phyloP scores from a whole-genome alignment of 1,140 invertebrate species.

The Bilobella aurantiaca region DNA sequence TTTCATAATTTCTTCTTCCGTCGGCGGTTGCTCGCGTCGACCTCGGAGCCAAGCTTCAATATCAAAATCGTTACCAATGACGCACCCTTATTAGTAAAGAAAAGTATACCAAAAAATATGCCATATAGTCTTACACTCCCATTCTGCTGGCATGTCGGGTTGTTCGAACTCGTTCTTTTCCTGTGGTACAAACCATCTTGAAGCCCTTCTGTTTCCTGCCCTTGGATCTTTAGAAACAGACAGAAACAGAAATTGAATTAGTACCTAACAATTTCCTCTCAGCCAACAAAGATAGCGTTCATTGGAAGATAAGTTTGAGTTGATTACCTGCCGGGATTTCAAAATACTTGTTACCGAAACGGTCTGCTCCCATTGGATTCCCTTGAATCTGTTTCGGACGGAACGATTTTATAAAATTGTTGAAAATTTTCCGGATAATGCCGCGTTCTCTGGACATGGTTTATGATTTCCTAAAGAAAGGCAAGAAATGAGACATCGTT shows the following conservation, averaged over 20 bases:
- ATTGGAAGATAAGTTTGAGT: slow-evolving; percentile 9
- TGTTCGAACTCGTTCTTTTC: slow-evolving; percentile 48
- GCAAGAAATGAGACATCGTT: not conserved
- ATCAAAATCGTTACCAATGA: no score
- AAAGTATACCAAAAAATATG: not conserved
- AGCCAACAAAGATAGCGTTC: not conserved
- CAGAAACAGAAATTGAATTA: slow-evolving; percentile 4
- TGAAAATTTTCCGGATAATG: slow-evolving; percentile 40
- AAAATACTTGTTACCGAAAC: slow-evolving; percentile 68
- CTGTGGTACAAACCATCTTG: slow-evolving; percentile 60
- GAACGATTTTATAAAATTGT: slow-evolving; percentile 51
- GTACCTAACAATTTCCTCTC: not conserved
- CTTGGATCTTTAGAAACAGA: slow-evolving; percentile 42
- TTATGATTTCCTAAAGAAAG: not conserved
- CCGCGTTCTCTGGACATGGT: slow-evolving; percentile 3
- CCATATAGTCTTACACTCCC: slow-evolving; percentile 47
- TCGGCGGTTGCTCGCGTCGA: slow-evolving; percentile 55
- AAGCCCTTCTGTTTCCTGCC: slow-evolving; percentile 48
- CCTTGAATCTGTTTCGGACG: slow-evolving; percentile 45
- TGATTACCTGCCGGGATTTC: slow-evolving; percentile 51
- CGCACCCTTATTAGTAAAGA: not conserved
- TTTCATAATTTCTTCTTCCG: slow-evolving; percentile 55
- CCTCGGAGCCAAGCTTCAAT: slow-evolving; percentile 57
- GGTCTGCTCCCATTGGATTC: slow-evolving; percentile 56
- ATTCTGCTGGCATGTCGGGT: slow-evolving; percentile 66